Evolutionary conservation across 2,113 vertebrate genomes (phyloP).

Genomic region (Gobio gobio): DNA sequence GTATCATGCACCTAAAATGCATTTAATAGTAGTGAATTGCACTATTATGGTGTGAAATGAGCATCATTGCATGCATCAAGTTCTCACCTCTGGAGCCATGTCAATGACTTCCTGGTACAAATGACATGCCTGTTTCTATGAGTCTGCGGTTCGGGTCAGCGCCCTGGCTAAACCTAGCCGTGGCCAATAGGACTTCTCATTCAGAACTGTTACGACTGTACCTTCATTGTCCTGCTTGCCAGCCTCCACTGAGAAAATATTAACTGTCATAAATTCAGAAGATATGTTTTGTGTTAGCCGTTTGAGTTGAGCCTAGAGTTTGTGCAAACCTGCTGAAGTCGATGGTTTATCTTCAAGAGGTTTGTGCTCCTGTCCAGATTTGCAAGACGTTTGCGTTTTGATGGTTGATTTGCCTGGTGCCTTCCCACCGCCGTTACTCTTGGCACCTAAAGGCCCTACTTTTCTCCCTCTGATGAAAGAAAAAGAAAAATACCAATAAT

Average conservation of each 20-base stretch:
- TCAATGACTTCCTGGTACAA: background rate
- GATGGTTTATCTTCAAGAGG: too few species aligned
- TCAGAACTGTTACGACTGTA: slow-evolving; percentile 44
- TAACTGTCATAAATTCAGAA: background rate
- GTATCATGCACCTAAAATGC: background rate
- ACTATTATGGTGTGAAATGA: background rate
- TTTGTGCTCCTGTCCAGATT: slow-evolving; percentile 50
- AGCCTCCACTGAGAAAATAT: background rate
- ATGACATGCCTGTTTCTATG: background rate
- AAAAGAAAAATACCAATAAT: background rate
- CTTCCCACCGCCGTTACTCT: slow-evolving; percentile 13
- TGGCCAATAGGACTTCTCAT: slow-evolving; percentile 62
- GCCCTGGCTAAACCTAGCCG: background rate
- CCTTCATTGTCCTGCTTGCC: background rate
- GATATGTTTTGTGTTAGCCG: too few species aligned
- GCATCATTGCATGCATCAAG: background rate
- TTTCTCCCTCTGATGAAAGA: slow-evolving; percentile 68
- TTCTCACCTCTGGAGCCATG: background rate
- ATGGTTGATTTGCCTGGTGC: background rate
- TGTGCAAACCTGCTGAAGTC: slow-evolving; percentile 34
- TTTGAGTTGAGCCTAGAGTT: background rate
- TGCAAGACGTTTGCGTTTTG: slow-evolving; percentile 45
- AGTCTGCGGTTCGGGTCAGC: background rate
- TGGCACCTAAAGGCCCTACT: slow-evolving; percentile 48
- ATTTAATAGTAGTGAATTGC: background rate